Conservation (phyloP, 2,113 vertebrate species). For the Chionomys nivalis region DNA sequence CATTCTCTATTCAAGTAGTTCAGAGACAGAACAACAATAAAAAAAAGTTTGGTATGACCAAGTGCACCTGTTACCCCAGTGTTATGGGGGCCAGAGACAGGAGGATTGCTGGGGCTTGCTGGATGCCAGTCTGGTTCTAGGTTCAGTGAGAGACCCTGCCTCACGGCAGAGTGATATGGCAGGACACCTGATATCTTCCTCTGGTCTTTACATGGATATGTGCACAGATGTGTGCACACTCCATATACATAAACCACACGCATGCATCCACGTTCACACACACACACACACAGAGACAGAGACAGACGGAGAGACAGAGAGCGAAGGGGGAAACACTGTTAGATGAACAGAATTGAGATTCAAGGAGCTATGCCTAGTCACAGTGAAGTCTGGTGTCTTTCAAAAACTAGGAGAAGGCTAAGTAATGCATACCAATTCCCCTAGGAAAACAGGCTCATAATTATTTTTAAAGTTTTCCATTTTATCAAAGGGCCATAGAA, state of each 20-base stretch:
- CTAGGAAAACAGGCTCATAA: constrained; percentile 72
- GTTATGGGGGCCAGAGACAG: background rate
- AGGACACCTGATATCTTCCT: background rate
- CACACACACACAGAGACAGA: no score
- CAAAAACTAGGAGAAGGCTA: constrained; percentile 63
- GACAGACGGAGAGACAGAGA: no score
- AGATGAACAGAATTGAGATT: constrained; percentile 67
- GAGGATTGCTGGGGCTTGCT: background rate
- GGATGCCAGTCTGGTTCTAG: background rate
- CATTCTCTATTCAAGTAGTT: background rate
- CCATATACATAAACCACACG: background rate
- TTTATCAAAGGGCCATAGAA: constrained; percentile 77
- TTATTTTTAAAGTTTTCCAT: constrained; percentile 79
- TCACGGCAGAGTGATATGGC: background rate
- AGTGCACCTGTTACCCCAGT: background rate
- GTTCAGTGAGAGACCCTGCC: background rate
- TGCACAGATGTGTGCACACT: background rate
- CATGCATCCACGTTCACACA: fast-evolving
- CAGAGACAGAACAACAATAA: background rate
- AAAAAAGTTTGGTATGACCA: background rate
- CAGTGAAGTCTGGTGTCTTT: constrained; percentile 54
- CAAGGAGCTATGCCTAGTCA: constrained; percentile 21
- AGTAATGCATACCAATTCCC: constrained; percentile 62
- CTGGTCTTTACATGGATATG: background rate
- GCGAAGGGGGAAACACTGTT: background rate